Evolutionary conservation across 2,888 invertebrate genomes (phyloP), one percentile per base, ranked within the genome.

Genomic region (Teleogryllus oceanicus): DNA sequence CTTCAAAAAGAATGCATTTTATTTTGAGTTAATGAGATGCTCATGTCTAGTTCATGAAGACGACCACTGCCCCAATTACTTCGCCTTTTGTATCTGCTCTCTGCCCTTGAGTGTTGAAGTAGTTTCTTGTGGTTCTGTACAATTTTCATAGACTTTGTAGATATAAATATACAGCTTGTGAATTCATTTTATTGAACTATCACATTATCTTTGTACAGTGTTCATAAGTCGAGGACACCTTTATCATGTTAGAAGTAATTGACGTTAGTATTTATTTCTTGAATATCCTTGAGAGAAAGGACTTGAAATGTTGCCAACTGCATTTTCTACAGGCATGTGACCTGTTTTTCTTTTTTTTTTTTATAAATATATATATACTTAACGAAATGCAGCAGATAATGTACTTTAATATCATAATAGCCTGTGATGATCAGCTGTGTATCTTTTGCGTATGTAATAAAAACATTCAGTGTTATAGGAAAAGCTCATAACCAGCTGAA

Each of bases 71-170:
- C 62, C 62, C 62, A 62, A 62, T 62, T 18, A 18, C 13, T 62
- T 18, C n/a, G 62, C 62, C 62, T 62, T 62, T 62, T 62, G 62
- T 62, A 62, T 62, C n/a, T 13, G 62, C 62, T 62, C 62, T 62
- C 62, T 37, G 37, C 37, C 37, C 37, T 62, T 62, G 62, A 62
- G n/a, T 62, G 62, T 62, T 62, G 62, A 62, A 62, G 62, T 62
- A 62, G 62, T 18, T 62, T 18, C 11, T 62, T 62, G 62, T 62
- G n/a, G n/a, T 62, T 62, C 62, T 62, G 13, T 62, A 62, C 13
- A 3, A 62, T 62, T 62, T 62, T 18, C n/a, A 62, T 62, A 62
- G 62, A 18, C 13, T 62, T 62, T 62, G 62, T 62, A 62, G 62
- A 62, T 62, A 62, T 18, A 62, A 62, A 13, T n/a, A 62, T 62